Evolutionary conservation across 2,888 invertebrate species (phyloP).

Genomic region (Colletes collaris): DNA sequence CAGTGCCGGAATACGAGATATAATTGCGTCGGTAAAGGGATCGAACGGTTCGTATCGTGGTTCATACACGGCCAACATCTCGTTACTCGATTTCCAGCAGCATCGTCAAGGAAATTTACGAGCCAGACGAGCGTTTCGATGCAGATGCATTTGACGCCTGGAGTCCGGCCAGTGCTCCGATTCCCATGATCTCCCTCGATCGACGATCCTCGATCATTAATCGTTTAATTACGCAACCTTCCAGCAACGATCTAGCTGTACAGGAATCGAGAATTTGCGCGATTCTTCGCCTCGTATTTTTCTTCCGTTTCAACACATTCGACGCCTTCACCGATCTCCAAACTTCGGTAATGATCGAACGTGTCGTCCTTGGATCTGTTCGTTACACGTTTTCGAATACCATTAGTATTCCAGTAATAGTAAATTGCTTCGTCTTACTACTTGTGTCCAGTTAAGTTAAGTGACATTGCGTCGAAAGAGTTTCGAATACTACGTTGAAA

Average conservation of each 20-base stretch:
- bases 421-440: no score
- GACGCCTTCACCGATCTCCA: no score
- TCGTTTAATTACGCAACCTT: conserved; percentile 66
- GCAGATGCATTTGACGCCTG: conserved; percentile 62
- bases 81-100: conserved; percentile 63
- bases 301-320: no score
- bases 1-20: conserved; percentile 23
- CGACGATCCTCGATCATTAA: conserved; percentile 65
- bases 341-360: no score
- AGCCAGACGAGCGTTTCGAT: conserved; percentile 47
- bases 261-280: conserved; percentile 20
- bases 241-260: conserved; percentile 57
- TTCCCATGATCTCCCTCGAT: conserved; percentile 66
- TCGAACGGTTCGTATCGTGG: conserved; percentile 30
- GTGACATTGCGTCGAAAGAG: no score
- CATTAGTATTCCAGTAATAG: no score
- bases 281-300: neutral
- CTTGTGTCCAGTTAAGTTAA: no score
- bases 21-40: conserved; percentile 42
- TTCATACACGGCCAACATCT: conserved; percentile 61
- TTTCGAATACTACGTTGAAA: no score
- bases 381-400: no score
- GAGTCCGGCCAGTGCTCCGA: conserved; percentile 53
- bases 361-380: no score
- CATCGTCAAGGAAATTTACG: conserved; percentile 64